phyloP scores from a whole-genome alignment of 2,113 vertebrate genomes.

The Tachysurus vachellii region DNA sequence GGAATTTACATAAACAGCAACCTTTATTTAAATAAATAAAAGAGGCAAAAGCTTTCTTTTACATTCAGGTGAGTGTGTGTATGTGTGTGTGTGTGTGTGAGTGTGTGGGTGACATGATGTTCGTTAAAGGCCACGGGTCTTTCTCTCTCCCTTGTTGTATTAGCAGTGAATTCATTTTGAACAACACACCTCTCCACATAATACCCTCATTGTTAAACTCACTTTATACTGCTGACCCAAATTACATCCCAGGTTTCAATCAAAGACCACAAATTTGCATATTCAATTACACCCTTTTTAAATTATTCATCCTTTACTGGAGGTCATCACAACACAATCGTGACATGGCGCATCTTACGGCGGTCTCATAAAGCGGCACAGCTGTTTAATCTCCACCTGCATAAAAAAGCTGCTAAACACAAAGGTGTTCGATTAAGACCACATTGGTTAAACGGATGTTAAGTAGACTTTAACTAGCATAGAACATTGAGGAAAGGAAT shows the following conservation, averaged over 20 bases:
- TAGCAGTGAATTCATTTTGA: conserved; percentile 54
- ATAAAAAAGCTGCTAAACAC: conserved; percentile 31
- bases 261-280: conserved; percentile 39
- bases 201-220: conserved; percentile 43
- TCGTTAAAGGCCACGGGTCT: conserved; percentile 39
- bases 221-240: conserved; percentile 31
- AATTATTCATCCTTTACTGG: conserved; percentile 51
- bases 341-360: conserved; percentile 27
- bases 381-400: conserved; percentile 39
- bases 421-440: background rate
- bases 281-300: conserved; percentile 16
- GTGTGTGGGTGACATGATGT: background rate
- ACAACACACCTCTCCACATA: conserved; percentile 31
- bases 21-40: background rate
- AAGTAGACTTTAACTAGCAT: background rate
- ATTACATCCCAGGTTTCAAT: conserved; percentile 38
- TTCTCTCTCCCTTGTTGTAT: conserved; percentile 48
- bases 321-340: conserved; percentile 46
- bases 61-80: conserved; percentile 11
- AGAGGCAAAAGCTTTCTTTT: background rate
- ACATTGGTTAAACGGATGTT: background rate
- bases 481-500: background rate
- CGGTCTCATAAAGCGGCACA: conserved; percentile 14
- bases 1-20: background rate
- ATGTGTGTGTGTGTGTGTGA: background rate